Base-by-base conservation (phyloP, 2,797 vertebrate species). In the Xenops minutus region DNA sequence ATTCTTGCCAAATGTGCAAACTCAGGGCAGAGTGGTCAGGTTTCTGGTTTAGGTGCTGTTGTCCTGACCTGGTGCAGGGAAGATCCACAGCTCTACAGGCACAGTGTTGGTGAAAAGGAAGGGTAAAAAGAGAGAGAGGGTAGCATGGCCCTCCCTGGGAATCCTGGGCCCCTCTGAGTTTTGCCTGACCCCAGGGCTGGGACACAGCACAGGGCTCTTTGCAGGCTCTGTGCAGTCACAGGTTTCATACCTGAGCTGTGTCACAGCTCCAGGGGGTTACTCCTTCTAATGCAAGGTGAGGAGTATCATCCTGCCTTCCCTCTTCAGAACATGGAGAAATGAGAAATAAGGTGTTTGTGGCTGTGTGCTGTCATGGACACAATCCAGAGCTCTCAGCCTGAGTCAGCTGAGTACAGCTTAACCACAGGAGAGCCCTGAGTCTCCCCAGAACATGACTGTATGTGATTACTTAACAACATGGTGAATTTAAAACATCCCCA, bases 91-190 rank as follows among this genome's bases (percentile, higher is more conserved):
- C 58, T 58, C 77, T 44, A 14, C 63, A 79, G 48, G 48, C 12
- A 41, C 1, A 0, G 4, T 14, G 46, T 9, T 1, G 52, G 34
- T 16, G n/a, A 72, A 61, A 39, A 64, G 16, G 34, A 68, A 24
- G 8, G 11, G 1, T 7, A 27, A 13, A 32, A 23, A 14, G 14
- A 5, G 32, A 14, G n/a, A 14, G 2, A 63, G 41, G 16, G 6
- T 7, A 2, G 10, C 34, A 4, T 1, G 15, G 43, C 59, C 34
- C 63, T 9, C 51, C 29, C 3, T 12, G 34, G 51, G 11, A 74
- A n/a, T 59, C 24, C 46, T 29, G 32, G 18, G 48, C 6, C 69
- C 66, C 36, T 10, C 66, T 29, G 17, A 43, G 52, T 27, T 59
- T n/a, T 76, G 55, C 21, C 41, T 78, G 51, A 10, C 43, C 48